Evolutionary conservation across 2,113 vertebrate species (phyloP), one percentile per base, ranked within the genome.

Genomic region (Thermophis baileyi): DNA sequence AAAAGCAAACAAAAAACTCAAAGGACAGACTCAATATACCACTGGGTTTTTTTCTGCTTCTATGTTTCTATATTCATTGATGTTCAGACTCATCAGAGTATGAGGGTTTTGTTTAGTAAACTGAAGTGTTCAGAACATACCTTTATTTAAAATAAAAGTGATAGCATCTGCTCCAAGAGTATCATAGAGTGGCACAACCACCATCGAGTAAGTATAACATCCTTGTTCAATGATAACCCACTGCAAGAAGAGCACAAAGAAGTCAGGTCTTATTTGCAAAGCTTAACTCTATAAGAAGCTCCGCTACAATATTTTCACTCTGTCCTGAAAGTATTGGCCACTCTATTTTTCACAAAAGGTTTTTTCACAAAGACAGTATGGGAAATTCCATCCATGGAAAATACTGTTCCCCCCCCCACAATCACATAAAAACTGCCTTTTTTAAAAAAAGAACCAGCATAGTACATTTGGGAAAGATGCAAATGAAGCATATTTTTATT

Each of bases 191-290:
- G 99, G 99, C n/a, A 99, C 98, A 0, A 97, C 93, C 96, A 99
- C 99, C 97, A 99, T 97, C 11, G 99, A 99, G 95, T 98, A 99
- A 0, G 99, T 95, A 93, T 99, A 99, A 94, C 99, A 99, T 27
- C 97, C 98, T 94, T 99, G 97, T 94, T 99, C 99, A 86, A 98
- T 97, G 93, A 99, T 98, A 87, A 98, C 98, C 99, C 99, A 99
- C 99, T 99, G 96, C 60, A 96, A 55, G 95, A 90, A 92, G 44
- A 93, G 94, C 5, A 81, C 87, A 87, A 35, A 81, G 51, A 63
- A 63, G 27, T 3, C n/a, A 92, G 69, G 6, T 1, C 1, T 85
- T 18, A 57, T 57, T 57, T 89, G 63, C 54, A 18, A 57, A 85
- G 63, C 11, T 22, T 20, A 54, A 81, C 3, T 7, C 91, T 44